These are phyloP conservation scores for Oryzias curvinotus DNA, from an alignment of 2,113 vertebrate species.

Conservation along the genomic window DNA sequence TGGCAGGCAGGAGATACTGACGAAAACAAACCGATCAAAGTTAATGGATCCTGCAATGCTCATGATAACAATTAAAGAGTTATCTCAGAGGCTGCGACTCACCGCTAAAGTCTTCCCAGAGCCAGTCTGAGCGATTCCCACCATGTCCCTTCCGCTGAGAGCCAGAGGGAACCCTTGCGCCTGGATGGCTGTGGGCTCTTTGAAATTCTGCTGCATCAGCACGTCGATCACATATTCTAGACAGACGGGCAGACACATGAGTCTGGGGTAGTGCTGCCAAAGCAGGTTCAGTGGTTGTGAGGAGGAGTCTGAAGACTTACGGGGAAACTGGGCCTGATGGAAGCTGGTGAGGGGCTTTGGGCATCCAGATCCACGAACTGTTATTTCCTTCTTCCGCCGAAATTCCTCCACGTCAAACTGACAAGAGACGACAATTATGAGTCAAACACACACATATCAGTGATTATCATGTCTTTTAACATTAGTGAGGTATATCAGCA, in stretches of 20 bases:
- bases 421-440: neutral
- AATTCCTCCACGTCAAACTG: constrained; percentile 93
- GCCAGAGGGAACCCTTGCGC: constrained; percentile 94
- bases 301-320: constrained; percentile 76
- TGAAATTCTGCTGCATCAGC: constrained; percentile 92
- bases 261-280: neutral
- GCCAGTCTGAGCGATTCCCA: constrained; percentile 97
- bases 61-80: neutral
- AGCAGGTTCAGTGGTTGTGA: neutral
- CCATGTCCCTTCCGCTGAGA: constrained; percentile 95
- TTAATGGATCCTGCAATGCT: neutral
- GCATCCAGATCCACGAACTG: constrained; percentile 86
- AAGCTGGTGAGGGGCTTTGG: constrained; percentile 88
- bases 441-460: neutral
- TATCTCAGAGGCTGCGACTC: constrained; percentile 41
- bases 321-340: constrained; percentile 93
- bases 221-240: constrained; percentile 96
- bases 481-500: neutral
- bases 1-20: constrained; percentile 93
- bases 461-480: neutral
- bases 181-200: constrained; percentile 96
- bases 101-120: constrained; percentile 97
- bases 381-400: constrained; percentile 93
- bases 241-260: neutral
- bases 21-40: constrained; percentile 12